Evolutionary conservation across 1,140 invertebrate species (phyloP).

Genomic region (Neocloeon triangulifer): DNA sequence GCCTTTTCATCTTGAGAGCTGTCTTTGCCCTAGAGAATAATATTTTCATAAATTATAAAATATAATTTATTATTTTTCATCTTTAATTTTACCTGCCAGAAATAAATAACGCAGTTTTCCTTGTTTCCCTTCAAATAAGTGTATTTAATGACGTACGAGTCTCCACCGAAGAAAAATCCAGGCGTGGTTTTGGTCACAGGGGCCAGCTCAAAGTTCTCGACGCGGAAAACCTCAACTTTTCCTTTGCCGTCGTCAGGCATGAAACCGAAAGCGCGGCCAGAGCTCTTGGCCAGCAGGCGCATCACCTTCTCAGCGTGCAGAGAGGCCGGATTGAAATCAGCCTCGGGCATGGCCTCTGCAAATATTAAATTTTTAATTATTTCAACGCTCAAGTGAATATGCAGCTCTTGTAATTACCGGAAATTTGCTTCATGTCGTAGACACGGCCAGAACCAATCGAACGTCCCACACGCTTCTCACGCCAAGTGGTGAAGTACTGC

Average conservation of each 20-base stretch:
- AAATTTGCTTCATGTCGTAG: constrained; percentile 12
- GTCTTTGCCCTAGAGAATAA: constrained; percentile 21
- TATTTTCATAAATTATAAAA: background rate
- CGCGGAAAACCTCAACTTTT: constrained; percentile 21
- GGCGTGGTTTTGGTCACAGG: constrained; percentile 27
- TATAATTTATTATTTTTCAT: background rate
- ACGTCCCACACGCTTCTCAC: constrained; percentile 35
- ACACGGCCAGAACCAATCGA: constrained; percentile 16
- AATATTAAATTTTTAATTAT: background rate
- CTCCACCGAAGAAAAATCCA: constrained; percentile 49
- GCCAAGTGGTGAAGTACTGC: constrained; percentile 55
- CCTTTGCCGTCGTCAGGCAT: constrained; percentile 48
- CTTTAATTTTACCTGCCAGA: constrained; percentile 35
- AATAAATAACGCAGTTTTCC: constrained; percentile 38
- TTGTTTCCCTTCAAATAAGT: constrained; percentile 28
- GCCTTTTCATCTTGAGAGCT: constrained; percentile 33
- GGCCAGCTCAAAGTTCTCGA: constrained; percentile 30
- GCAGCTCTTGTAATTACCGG: no score
- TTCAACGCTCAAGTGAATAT: no score
- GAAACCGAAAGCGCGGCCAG: constrained; percentile 33
- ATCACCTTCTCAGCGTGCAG: constrained; percentile 14
- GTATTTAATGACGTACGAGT: constrained; percentile 56
- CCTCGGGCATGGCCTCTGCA: constrained; percentile 10
- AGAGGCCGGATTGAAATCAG: constrained; percentile 13
- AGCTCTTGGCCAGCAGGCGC: constrained; percentile 14